A percentile compares a stretch with the other conserved stretches of the same genome.
These are phyloP conservation scores for Cyanoderma ruficeps DNA, from an alignment of 2,113 vertebrate species.

Conservation along the genomic window DNA sequence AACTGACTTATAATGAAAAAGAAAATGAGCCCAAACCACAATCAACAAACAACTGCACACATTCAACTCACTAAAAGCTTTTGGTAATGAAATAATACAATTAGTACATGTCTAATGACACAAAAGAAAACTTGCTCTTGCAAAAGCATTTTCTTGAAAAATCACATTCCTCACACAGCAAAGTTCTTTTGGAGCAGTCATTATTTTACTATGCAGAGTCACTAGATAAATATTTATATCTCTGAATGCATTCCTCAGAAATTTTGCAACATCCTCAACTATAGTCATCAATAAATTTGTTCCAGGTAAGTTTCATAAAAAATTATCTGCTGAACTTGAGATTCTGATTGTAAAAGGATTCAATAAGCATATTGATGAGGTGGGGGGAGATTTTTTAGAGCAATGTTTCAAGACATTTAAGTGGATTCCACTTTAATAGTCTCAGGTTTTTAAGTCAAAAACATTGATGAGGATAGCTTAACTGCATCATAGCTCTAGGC, in stretches of 20 bases:
- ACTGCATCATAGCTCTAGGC: slow-evolving; percentile 32
- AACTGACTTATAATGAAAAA: background rate
- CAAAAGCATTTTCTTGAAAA: background rate
- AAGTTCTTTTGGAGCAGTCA: background rate
- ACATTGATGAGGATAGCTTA: slow-evolving; percentile 36
- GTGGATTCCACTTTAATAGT: slow-evolving; percentile 18
- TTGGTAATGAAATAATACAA: background rate
- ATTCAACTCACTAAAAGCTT: background rate
- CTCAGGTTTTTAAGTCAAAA: slow-evolving; percentile 29
- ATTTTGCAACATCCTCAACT: background rate
- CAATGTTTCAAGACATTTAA: slow-evolving; percentile 12
- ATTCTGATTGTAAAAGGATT: background rate
- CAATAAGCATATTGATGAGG: background rate
- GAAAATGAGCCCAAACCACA: background rate
- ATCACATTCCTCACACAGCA: background rate
- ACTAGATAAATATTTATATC: background rate
- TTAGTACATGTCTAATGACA: background rate
- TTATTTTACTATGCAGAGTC: background rate
- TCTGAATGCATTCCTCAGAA: background rate
- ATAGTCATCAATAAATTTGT: background rate
- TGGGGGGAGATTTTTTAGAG: background rate
- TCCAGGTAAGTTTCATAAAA: background rate
- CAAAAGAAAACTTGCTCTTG: background rate
- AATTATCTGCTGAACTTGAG: background rate
- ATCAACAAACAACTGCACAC: background rate